Evolutionary conservation across 2,797 vertebrate species (phyloP), one percentile per base, ranked within the genome.

Genomic region (Clarias platycephalus): DNA sequence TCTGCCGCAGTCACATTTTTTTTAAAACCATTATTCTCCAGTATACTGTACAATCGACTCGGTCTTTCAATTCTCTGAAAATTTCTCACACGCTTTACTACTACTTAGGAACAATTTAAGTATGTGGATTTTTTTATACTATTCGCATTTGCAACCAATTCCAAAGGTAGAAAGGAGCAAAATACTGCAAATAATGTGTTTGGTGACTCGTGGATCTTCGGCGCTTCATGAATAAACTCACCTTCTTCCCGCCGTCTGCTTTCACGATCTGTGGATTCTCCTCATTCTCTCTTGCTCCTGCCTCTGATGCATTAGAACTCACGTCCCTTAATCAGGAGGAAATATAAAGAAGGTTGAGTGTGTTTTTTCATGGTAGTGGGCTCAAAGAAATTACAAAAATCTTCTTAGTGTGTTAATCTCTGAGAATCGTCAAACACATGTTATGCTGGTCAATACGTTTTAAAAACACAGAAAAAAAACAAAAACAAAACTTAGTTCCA

Each of bases 241-340:
- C 96, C 95, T 96, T 97, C 87, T 97, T 98, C 87, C 89, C 94
- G 57, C 95, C 92, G 0, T 97, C 97, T 53, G 91, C 93, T 3
- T 98, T 96, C 26, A 97, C 96, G 89, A 97, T 97, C 80, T 97
- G 94, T 0, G 98, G 97, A 89, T 99, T 98, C 94, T 99, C 98
- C 55, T 98, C 97, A 87, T 99, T 99, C 93, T 99, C 98, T 90
- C 97, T 97, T 49, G 97, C 95, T 83, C 93, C 96, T 0, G 95
- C 96, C 93, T 97, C 97, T 57, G 96, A 91, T 62, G 96, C 92
- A 87, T 98, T 97, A 1, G 95, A 95, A 90, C 91, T 94, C 84
- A 93, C 91, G 68, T 96, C 97, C 94, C 96, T 99, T 83, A 18
- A 68, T 84, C 60, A 88, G 5, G 81, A 0, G 31, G 63, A 81